A percentile compares a stretch with the other conserved stretches of the same genome.
phyloP scores from a whole-genome alignment of 2,888 invertebrate species.

The Corbicula japonica region DNA sequence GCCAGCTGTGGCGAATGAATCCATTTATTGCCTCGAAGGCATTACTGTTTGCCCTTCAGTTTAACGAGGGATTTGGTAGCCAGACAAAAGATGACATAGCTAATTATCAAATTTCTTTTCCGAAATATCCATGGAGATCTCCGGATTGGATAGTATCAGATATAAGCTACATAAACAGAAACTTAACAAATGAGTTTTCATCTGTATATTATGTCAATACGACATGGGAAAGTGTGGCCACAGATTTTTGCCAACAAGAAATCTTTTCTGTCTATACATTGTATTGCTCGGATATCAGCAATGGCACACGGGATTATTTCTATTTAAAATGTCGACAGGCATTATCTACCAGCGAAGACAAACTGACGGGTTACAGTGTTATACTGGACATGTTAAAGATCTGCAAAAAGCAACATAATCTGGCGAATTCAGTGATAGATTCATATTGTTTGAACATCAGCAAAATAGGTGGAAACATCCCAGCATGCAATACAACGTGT shows the following conservation, averaged over 20 bases:
- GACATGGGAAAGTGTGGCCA: constrained; percentile 40
- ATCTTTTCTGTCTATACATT: constrained; percentile 11
- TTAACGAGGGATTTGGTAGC: constrained; percentile 75
- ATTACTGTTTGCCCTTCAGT: constrained; percentile 64
- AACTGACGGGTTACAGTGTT: constrained; percentile 55
- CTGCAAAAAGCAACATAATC: constrained; percentile 54
- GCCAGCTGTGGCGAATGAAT: constrained; percentile 71
- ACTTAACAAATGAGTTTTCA: constrained; percentile 42
- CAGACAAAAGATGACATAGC: constrained; percentile 36
- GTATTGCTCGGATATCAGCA: constrained; percentile 42
- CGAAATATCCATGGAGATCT: constrained; percentile 70
- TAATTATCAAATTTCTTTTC: constrained; percentile 55
- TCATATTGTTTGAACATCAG: constrained; percentile 39
- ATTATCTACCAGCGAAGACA: constrained; percentile 12
- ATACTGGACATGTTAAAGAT: constrained; percentile 58
- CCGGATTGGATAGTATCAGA: constrained; percentile 76
- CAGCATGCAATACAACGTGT: constrained; percentile 65
- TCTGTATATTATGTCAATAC: constrained; percentile 54
- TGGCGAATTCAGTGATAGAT: constrained; percentile 17
- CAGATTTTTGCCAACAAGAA: constrained; percentile 40
- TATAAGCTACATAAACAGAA: constrained; percentile 50
- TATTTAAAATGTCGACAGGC: constrained; percentile 55
- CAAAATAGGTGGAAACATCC: constrained; percentile 38
- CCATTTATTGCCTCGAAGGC: constrained; percentile 62
- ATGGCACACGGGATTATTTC: constrained; percentile 51